A percentile compares a stretch with the other conserved stretches of the same genome.
These are phyloP conservation scores for Aphyosemion australe DNA, from an alignment of 2,113 vertebrate genomes.

Conservation along the genomic window DNA sequence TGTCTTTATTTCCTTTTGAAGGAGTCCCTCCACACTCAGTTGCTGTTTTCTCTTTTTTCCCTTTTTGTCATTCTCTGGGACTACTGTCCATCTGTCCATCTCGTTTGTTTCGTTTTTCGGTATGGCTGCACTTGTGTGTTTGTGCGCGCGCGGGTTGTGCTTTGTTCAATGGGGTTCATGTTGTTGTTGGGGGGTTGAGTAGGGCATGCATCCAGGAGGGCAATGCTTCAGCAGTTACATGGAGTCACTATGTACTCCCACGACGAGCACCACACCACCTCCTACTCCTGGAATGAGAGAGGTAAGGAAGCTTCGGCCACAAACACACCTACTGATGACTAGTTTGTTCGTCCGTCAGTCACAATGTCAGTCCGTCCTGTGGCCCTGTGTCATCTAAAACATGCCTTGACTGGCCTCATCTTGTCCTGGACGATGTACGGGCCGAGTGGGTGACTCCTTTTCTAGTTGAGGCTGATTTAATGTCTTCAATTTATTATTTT, in stretches of 20 bases:
- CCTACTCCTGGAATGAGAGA: slow-evolving; percentile 80
- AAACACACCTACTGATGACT: slow-evolving; percentile 34
- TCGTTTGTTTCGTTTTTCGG: slow-evolving; percentile 37
- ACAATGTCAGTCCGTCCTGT: slow-evolving; percentile 58
- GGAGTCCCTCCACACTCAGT: slow-evolving; percentile 55
- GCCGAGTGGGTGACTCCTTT: slow-evolving; percentile 1
- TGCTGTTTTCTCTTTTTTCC: slow-evolving; percentile 62
- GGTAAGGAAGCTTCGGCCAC: slow-evolving; percentile 79
- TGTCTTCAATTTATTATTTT: background rate
- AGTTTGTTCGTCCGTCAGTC: slow-evolving; percentile 33
- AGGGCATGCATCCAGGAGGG: slow-evolving; percentile 86
- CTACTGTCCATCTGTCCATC: slow-evolving; percentile 65
- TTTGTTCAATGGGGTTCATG: slow-evolving; percentile 69
- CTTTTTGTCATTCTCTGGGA: slow-evolving; percentile 65
- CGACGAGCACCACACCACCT: slow-evolving; percentile 75
- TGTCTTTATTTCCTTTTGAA: slow-evolving; percentile 45
- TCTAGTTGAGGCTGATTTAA: background rate
- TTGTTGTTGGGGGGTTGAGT: slow-evolving; percentile 65
- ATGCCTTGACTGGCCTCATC: slow-evolving; percentile 21
- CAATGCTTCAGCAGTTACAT: slow-evolving; percentile 88
- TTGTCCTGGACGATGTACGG: background rate
- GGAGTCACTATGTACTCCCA: slow-evolving; percentile 88
- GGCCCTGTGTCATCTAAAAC: slow-evolving; percentile 48
- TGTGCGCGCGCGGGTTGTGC: slow-evolving; percentile 27
- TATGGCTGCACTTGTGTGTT: slow-evolving; percentile 19